Conservation (phyloP, 2,888 invertebrate species). For the Steinernema scapterisci region DNA sequence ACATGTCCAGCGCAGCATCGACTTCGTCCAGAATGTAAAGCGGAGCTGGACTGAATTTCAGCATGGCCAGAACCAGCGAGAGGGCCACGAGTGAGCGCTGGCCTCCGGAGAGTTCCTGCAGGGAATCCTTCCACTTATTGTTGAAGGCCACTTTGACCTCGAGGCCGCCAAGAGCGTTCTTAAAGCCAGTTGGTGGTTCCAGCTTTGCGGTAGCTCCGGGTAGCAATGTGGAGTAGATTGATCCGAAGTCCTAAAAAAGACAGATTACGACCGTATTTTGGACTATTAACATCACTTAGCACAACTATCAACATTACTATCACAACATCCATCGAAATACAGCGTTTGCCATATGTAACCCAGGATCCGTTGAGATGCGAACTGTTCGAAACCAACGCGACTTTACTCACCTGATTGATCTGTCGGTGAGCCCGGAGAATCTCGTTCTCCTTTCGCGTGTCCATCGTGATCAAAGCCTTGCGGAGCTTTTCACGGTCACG, state of each 20-base stretch:
- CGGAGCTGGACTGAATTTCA: conserved; percentile 95
- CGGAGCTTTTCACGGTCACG: conserved; percentile 78
- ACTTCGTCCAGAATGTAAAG: conserved; percentile 98
- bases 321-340: too few relatives aligned
- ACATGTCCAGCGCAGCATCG: conserved; percentile 94
- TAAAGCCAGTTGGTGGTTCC: conserved; percentile 76
- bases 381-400: too few relatives aligned
- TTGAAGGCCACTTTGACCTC: conserved; percentile 88
- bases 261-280: too few relatives aligned
- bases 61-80: conserved; percentile 91
- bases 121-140: conserved; percentile 90
- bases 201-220: conserved; percentile 88
- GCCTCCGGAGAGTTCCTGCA: conserved; percentile 95
- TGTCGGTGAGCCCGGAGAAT: conserved; percentile 80
- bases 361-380: conserved; percentile 17
- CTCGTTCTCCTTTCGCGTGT: conserved; percentile 85
- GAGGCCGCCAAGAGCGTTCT: conserved; percentile 81
- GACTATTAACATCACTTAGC: too few relatives aligned
- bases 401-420: conserved; percentile 75
- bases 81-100: conserved; percentile 83
- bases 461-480: conserved; percentile 83
- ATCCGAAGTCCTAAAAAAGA: conserved; percentile 82
- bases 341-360: background rate
- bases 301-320: too few relatives aligned
- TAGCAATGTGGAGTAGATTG: conserved; percentile 87